A percentile compares a stretch with the other conserved stretches of the same genome.
Conservation (phyloP, 2,797 vertebrate genomes). For the Enoplosus armatus region DNA sequence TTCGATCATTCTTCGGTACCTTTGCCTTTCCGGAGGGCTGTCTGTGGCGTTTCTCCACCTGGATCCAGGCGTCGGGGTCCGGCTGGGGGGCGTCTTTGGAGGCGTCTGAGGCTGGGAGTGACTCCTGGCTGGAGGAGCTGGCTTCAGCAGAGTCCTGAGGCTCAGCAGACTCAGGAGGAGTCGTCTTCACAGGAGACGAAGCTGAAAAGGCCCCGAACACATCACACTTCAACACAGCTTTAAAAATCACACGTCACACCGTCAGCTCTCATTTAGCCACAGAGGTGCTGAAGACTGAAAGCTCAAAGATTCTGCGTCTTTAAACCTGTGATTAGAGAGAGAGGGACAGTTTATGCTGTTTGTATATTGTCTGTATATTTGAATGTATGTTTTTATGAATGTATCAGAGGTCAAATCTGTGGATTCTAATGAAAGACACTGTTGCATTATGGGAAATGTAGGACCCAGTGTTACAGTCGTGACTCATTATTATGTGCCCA, state of each 20-base stretch:
- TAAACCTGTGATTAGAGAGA: not conserved
- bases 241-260: not conserved
- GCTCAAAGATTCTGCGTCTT: not conserved
- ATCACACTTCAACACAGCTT: not conserved
- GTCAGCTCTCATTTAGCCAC: constrained; percentile 8
- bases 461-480: too few species aligned
- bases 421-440: too few species aligned
- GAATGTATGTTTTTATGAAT: not conserved
- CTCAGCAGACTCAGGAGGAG: constrained; percentile 26
- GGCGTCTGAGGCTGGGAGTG: constrained; percentile 22
- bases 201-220: constrained; percentile 47
- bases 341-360: not conserved
- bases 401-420: not conserved
- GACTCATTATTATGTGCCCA: not conserved
- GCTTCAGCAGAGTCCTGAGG: constrained; percentile 44
- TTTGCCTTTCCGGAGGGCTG: constrained; percentile 85
- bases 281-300: not conserved
- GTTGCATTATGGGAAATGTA: too few species aligned
- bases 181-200: constrained; percentile 57
- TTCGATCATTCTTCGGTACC: too few species aligned
- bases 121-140: constrained; percentile 48
- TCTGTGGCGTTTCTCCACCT: constrained; percentile 91
- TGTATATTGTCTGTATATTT: not conserved
- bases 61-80: constrained; percentile 91
- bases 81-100: constrained; percentile 83